Evolutionary conservation across 2,888 invertebrate genomes (phyloP).

Genomic region (Conomelus anceps): DNA sequence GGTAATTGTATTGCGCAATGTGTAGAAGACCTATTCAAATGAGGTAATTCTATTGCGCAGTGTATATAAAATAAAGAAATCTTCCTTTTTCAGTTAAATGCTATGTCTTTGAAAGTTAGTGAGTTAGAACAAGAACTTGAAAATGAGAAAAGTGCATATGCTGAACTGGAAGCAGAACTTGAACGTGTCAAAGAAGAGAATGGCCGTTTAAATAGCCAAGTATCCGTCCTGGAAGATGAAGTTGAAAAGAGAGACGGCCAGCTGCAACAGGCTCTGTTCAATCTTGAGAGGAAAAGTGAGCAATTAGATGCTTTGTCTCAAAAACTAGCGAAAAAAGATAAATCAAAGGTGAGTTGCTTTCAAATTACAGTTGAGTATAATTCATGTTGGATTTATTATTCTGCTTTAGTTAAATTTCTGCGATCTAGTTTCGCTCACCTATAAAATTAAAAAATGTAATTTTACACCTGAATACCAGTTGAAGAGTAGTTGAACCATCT

Average conservation of each 20-base stretch:
- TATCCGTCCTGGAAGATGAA: background rate
- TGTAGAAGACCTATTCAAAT: too few relatives aligned
- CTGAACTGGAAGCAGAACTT: background rate
- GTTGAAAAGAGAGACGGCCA: constrained; percentile 1
- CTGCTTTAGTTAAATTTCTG: too few relatives aligned
- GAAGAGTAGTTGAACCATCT: too few relatives aligned
- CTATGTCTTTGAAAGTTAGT: background rate
- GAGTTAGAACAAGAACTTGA: background rate
- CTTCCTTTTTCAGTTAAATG: background rate
- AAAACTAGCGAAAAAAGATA: background rate
- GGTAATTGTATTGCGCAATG: too few relatives aligned
- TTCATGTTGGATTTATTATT: too few relatives aligned
- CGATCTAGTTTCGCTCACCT: too few relatives aligned
- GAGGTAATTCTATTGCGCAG: too few relatives aligned
- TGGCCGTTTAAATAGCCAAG: background rate
- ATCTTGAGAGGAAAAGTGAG: constrained; percentile 2
- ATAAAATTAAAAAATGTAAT: too few relatives aligned
- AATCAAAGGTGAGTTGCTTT: background rate
- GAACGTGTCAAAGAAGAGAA: background rate
- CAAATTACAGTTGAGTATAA: background rate
- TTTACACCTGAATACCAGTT: too few relatives aligned
- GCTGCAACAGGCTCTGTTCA: background rate
- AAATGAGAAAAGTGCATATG: background rate
- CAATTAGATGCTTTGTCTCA: background rate
- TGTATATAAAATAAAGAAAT: background rate